Base-by-base conservation (phyloP, 2,888 invertebrate genomes). In the Drosophila infuscata region DNA sequence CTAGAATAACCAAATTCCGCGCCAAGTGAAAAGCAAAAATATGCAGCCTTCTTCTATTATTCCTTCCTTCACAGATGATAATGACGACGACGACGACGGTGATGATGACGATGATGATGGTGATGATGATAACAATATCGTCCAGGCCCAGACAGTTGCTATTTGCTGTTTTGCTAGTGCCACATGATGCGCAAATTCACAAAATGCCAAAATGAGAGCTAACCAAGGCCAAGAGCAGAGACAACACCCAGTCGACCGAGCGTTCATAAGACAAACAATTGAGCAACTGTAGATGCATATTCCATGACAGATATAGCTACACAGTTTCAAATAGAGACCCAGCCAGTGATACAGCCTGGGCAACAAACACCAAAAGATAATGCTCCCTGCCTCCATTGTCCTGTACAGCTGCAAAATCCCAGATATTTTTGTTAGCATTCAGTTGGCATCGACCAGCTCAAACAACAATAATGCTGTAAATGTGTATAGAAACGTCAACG, bases 181-280 rank as follows among this genome's bases (percentile, higher is more conserved):
- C 88, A 86, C 85, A 82, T 84, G 88, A 89, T 84, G 88, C 88
- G 89, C 76, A 86, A 88, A 84, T 78, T 76, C 74, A 81, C 81
- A 86, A 86, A 86, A 73, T 70, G 72, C 74, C 87, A 83, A 86
- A 86, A 73, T 70, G 70, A 74, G 70, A 70, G 76, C 78, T 78
- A 75, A 73, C 83, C 82, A 78, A 74, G 81, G 71, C 76, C 80
- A 84, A 88, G 88, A 88, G 85, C 79, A 87, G 63, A 82, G 64
- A 63, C 88, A 83, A 87, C 84, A 84, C 33, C 68, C 71, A 77
- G 59, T 51, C 68, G 63, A 71, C 78, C 72, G 63, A 71, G 70
- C 72, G 76, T 73, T 67, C 72, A 53, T 38, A 75, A 71, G 70
- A 61, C 76, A 74, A 75, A 72, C 76, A 79, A 75, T 76, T 75